Evolutionary conservation across 2,113 vertebrate species (phyloP), one percentile per base, ranked within the genome.

Genomic region (Pseudorectes ferrugineus): DNA sequence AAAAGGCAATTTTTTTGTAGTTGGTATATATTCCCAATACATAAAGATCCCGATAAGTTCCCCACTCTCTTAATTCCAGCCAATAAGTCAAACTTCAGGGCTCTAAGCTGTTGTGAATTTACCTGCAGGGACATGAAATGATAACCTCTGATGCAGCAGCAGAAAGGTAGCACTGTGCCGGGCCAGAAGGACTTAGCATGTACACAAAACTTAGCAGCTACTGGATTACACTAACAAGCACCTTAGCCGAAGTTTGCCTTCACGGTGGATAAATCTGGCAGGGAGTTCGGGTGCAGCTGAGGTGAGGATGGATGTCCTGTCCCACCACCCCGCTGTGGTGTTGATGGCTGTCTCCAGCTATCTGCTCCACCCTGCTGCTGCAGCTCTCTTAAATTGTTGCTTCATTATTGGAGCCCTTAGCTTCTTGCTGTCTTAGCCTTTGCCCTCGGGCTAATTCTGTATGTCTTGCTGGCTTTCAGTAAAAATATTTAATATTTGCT

Each of bases 61-160:
- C 7, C 26, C 0, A 0, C 33, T 86, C 15, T 80, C n/a, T 70
- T 54, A 76, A 43, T 83, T 79, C 38, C 23, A 92, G 49, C 14
- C 12, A 25, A 5, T 38, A 9, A 0, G 0, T 59, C 43, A 75
- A 33, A 36, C 7, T 26, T 49, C 17, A 26, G 31, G 28, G 11
- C 42, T 83, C 19, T 83, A 21, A 73, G 51, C 13, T 65, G 18
- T 21, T 58, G 22, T 57, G 42, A 21, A 8, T 61, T 68, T 68
- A 73, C 8, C n/a, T 70, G 36, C 18, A 45, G 26, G 36, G n/a
- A 35, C 83, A 11, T 49, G 35, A 66, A 81, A 48, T 49, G 11
- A 20, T 58, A 72, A 49, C 25, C 6, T 72, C 19, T 87, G 81
- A 40, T 6, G 46, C 43, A 61, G 58, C 22, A 80, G 66, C n/a